phyloP scores from a whole-genome alignment of 2,113 vertebrate species.

The Argyrosomus japonicus region DNA sequence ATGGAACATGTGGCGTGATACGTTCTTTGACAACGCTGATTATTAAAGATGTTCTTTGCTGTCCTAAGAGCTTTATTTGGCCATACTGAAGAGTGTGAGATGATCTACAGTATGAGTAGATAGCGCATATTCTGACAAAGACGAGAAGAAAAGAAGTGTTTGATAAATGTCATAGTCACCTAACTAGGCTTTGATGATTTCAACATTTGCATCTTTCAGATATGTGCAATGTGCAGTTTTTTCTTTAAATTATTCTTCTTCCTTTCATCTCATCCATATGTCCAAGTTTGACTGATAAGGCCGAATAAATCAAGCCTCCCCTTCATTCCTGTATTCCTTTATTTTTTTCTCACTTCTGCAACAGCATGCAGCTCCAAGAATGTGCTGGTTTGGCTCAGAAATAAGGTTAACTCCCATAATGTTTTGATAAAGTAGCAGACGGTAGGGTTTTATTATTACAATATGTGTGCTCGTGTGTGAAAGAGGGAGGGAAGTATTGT shows the following conservation, averaged over 20 bases:
- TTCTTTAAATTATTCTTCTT: background rate
- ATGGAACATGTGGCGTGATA: background rate
- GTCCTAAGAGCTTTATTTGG: background rate
- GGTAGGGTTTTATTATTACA: conserved; percentile 47
- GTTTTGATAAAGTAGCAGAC: conserved; percentile 48
- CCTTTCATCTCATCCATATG: background rate
- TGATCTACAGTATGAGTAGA: background rate
- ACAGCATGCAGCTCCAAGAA: conserved; percentile 50
- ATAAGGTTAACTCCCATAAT: conserved; percentile 49
- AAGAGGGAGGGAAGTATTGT: background rate
- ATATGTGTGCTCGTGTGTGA: conserved; percentile 18
- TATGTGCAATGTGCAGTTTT: background rate
- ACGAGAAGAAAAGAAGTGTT: background rate
- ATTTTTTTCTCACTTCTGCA: conserved; percentile 8
- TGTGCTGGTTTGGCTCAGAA: conserved; percentile 70
- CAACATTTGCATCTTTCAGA: background rate
- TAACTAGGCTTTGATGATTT: background rate
- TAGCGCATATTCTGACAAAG: background rate
- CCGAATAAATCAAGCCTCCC: conserved; percentile 33
- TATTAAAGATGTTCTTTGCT: background rate
- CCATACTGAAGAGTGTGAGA: background rate
- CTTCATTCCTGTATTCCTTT: conserved; percentile 29
- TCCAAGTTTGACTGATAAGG: conserved; percentile 31
- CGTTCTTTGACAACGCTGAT: background rate
- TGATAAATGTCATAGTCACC: background rate